Percentiles rank a stretch among this genome's conserved stretches.
Evolutionary conservation across 2,113 vertebrate genomes (phyloP).

Genomic region (Gulo gulo): DNA sequence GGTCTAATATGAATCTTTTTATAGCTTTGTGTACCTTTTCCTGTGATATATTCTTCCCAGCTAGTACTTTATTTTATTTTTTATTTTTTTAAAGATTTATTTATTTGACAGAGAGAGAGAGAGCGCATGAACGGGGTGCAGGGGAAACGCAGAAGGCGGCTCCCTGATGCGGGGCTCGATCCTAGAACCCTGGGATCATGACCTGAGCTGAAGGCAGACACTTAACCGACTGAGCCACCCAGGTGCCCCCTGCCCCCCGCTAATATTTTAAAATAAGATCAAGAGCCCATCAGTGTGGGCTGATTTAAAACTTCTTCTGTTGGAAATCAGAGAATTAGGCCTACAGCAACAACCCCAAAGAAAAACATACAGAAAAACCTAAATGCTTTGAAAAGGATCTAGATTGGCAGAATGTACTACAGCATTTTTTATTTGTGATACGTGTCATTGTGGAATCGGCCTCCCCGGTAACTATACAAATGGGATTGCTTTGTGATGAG

Average conservation of each 20-base stretch:
- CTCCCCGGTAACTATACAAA: not conserved
- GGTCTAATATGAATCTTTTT: not conserved
- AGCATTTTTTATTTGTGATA: slow-evolving; percentile 11
- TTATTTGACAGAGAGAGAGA: not conserved
- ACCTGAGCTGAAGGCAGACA: not conserved
- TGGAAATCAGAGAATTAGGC: slow-evolving; percentile 22
- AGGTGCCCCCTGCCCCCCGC: not conserved
- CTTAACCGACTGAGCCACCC: not conserved
- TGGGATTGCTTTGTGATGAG: not conserved
- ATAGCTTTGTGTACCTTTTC: slow-evolving; percentile 21
- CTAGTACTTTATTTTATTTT: not conserved
- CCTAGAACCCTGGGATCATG: not conserved
- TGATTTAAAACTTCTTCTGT: slow-evolving; percentile 52
- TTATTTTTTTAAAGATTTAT: not conserved
- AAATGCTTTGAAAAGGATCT: slow-evolving; percentile 35
- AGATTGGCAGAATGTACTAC: not conserved
- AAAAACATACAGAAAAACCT: not conserved
- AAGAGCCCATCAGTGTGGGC: not conserved
- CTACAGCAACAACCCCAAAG: slow-evolving; percentile 4
- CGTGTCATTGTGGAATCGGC: not conserved
- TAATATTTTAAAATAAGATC: slow-evolving; percentile 8
- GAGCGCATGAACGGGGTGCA: not conserved
- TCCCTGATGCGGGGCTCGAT: not conserved
- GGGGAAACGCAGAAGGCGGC: not conserved
- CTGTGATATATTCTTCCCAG: not conserved